Percentiles rank a stretch among this genome's conserved stretches.
phyloP scores from a whole-genome alignment of 2,888 invertebrate genomes.

The Stenurella melanura region DNA sequence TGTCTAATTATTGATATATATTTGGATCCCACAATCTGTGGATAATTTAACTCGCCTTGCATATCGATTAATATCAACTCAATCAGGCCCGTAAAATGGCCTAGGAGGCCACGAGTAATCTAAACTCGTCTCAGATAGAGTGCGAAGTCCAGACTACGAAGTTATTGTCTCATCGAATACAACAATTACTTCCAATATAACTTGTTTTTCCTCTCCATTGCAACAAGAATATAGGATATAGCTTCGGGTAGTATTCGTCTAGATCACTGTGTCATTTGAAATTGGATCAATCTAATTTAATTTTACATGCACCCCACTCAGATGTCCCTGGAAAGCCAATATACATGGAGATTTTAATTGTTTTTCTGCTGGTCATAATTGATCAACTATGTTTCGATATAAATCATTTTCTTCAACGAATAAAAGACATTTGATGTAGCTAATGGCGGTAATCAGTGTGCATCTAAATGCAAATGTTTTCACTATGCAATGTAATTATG shows the following conservation, averaged over 20 bases:
- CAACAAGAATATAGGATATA: constrained; percentile 35
- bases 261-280: constrained; percentile 42
- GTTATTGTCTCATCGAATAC: constrained; percentile 35
- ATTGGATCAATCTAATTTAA: constrained; percentile 30
- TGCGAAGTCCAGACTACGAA: constrained; percentile 12
- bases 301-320: constrained; percentile 14
- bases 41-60: background rate
- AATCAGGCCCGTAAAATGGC: constrained; percentile 1
- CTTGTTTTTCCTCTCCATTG: constrained; percentile 32
- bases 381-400: constrained; percentile 37
- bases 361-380: constrained; percentile 16
- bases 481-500: constrained; percentile 22
- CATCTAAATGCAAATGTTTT: constrained; percentile 45
- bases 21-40: too few species aligned
- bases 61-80: background rate
- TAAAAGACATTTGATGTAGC: constrained; percentile 22
- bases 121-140: constrained; percentile 8
- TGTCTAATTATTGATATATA: too few species aligned
- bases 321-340: constrained; percentile 37
- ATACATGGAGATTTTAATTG: constrained; percentile 42
- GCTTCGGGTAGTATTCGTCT: constrained; percentile 28
- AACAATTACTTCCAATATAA: constrained; percentile 40
- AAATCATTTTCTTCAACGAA: constrained; percentile 36
- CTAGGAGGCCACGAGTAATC: background rate
- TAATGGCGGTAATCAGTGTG: constrained; percentile 43